Percentiles rank a stretch among this genome's conserved stretches.
Evolutionary conservation across 2,888 invertebrate species (phyloP).

Genomic region (Pollenia griseotomentosa): DNA sequence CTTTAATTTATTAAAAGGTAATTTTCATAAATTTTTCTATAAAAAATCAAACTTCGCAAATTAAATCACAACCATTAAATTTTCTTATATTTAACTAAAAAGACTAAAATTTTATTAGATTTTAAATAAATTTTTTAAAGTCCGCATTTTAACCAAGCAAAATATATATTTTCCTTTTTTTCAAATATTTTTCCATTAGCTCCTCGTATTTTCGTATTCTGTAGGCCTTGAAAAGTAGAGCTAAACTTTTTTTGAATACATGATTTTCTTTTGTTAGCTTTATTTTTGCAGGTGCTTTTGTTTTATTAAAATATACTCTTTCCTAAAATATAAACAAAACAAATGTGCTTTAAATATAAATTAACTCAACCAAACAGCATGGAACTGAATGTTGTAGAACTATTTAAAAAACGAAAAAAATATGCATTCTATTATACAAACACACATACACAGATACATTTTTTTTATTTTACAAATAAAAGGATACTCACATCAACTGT

Average conservation of each 20-base stretch:
- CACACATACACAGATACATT: background rate
- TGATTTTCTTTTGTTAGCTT: background rate
- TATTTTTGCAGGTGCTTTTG: constrained; percentile 9
- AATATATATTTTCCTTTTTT: too few relatives aligned
- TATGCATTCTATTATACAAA: constrained; percentile 16
- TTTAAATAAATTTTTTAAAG: too few relatives aligned
- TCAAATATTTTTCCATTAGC: too few relatives aligned
- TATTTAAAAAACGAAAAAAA: background rate
- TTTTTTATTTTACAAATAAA: background rate
- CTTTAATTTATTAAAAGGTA: too few relatives aligned
- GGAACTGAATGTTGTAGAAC: background rate
- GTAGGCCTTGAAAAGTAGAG: background rate
- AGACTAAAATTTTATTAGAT: too few relatives aligned
- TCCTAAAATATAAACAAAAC: background rate
- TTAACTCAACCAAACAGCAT: constrained; percentile 17
- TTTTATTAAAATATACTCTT: constrained; percentile 15
- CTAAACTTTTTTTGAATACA: background rate
- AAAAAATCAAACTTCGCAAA: too few relatives aligned
- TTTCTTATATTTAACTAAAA: too few relatives aligned
- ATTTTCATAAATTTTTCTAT: too few relatives aligned
- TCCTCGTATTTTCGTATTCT: too few relatives aligned
- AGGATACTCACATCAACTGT: background rate
- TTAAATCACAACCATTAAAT: too few relatives aligned
- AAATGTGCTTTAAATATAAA: constrained; percentile 62
- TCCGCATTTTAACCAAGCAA: too few relatives aligned